phyloP scores from a whole-genome alignment of 2,113 vertebrate species.

The Spheniscus mendiculus region DNA sequence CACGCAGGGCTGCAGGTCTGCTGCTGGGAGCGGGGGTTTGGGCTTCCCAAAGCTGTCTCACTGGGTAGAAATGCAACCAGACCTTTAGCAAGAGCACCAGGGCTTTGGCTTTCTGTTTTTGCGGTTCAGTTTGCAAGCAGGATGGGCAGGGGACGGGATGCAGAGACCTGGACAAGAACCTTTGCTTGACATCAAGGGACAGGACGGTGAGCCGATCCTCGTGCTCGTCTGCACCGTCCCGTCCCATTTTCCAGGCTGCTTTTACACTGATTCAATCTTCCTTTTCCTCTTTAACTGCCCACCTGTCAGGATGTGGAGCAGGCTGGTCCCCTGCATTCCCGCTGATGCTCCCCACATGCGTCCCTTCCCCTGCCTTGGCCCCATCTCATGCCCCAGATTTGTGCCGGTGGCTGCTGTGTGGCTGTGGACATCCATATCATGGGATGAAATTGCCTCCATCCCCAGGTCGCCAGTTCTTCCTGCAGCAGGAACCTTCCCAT shows the following conservation, averaged over 20 bases:
- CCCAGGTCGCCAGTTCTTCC: background rate
- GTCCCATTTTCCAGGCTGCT: background rate
- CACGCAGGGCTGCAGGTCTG: accelerated
- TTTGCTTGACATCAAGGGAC: background rate
- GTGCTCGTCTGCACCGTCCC: accelerated
- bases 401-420: background rate
- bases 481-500: background rate
- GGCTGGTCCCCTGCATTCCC: background rate
- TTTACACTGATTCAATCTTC: background rate
- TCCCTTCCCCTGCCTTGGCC: background rate
- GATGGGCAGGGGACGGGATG: background rate
- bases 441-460: background rate
- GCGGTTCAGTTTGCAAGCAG: accelerated
- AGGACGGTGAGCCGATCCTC: background rate
- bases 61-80: background rate
- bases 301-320: accelerated
- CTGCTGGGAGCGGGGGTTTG: background rate
- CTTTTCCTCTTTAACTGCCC: background rate
- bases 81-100: background rate
- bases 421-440: accelerated
- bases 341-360: background rate
- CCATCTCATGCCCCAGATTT: accelerated
- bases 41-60: background rate
- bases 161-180: background rate
- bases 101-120: background rate